Evolutionary conservation across 2,113 vertebrate genomes (phyloP), one percentile per base, ranked within the genome.

Genomic region (Pituophis catenifer): DNA sequence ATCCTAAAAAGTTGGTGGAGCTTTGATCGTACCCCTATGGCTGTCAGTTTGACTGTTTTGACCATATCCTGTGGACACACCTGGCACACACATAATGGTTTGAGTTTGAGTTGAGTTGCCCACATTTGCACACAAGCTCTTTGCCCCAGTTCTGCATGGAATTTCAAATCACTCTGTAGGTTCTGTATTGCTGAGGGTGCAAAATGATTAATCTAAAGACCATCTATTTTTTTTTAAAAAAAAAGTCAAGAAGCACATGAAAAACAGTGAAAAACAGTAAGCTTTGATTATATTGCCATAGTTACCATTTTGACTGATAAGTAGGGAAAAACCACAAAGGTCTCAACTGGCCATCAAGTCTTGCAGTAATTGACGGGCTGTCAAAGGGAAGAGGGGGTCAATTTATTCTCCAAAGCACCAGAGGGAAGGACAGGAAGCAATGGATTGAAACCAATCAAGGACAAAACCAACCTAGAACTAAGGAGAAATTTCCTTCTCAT

Each of bases 161-260:
- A 7, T 93, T 92, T 90, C 58, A 94, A 94, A 94, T 48, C 23
- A 44, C 33, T 38, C 38, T 53, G 33, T 58, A 89, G 44, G 62
- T 91, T 92, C 91, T 92, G 75, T 88, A 62, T 75, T 11, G 54
- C 8, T 91, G n/a, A 91, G 70, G 70, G 62, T 91, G 54, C 94
- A 94, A 52, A 91, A 86, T 54, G 92, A 59, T n/a, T 94, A 91
- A 62, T 86, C 87, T 29, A 29, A 26, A 29, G 62, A 29, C 62
- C 26, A 29, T 57, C 55, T 19, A 57, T 6, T 19, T 38, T 38
- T 57, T 57, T 57, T 57, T 65, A 59, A 59, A 29, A 29, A 21
- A 57, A 58, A 29, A 65, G 26, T 29, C 62, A 65, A 65, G 58
- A 59, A 23, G 11, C 10, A 29, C 62, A 29, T n/a, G 62, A 65